Percentiles rank a stretch among this genome's conserved stretches.
Evolutionary conservation across 2,797 vertebrate species (phyloP).

Genomic region (Hyperoplus immaculatus): DNA sequence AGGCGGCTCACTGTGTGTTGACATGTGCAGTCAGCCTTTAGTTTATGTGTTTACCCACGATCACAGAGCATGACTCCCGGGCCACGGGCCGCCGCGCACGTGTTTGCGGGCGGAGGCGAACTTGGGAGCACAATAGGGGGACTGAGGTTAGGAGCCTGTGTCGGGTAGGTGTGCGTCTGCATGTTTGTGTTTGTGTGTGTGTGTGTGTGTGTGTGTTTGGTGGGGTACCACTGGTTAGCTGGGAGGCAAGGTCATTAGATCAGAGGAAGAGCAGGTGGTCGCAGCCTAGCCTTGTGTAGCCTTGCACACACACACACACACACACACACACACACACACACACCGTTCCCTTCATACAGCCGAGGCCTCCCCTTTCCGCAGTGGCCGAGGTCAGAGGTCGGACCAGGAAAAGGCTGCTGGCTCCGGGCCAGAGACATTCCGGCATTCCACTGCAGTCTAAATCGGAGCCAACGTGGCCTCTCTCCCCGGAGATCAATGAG

Average conservation of each 20-base stretch:
- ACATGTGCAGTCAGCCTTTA: slow-evolving; percentile 67
- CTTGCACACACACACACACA: not conserved
- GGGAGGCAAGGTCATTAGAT: slow-evolving; percentile 64
- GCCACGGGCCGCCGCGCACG: slow-evolving; percentile 23
- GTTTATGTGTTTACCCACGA: slow-evolving; percentile 68
- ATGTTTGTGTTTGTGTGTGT: not conserved
- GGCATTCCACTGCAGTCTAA: slow-evolving; percentile 76
- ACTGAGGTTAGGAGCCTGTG: slow-evolving; percentile 4
- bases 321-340: not conserved
- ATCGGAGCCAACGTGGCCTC: slow-evolving; percentile 61
- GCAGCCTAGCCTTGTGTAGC: slow-evolving; percentile 49
- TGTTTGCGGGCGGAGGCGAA: slow-evolving; percentile 27
- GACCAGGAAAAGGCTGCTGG: slow-evolving; percentile 73
- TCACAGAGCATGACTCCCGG: slow-evolving; percentile 54
- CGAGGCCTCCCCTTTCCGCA: slow-evolving; percentile 24
- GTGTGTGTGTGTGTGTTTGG: slow-evolving; percentile 9
- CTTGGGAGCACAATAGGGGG: not conserved
- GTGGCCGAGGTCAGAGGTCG: slow-evolving; percentile 75
- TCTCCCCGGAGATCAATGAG: slow-evolving; percentile 74
- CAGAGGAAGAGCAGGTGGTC: slow-evolving; percentile 77
- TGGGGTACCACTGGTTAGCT: not conserved
- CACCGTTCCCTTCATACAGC: not conserved
- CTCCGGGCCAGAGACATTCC: slow-evolving; percentile 74
- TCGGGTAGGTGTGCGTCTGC: slow-evolving; percentile 1
- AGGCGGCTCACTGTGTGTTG: slow-evolving; percentile 56